Base-by-base conservation (phyloP, 2,888 invertebrate species). In the Merodon equestris region DNA sequence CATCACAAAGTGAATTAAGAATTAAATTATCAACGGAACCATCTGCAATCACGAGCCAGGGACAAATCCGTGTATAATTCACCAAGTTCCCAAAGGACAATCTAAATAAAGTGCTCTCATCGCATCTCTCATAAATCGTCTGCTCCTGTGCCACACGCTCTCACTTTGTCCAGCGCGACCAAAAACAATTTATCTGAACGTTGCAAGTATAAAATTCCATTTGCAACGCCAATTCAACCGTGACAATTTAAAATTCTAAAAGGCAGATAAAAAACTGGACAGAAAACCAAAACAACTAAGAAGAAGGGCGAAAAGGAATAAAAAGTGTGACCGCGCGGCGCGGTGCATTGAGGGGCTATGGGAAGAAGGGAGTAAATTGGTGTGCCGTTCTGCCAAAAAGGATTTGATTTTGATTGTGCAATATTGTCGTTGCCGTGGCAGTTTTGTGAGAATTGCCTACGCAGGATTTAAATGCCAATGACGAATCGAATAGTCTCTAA, bases 221-320 rank as follows among this genome's bases (percentile, higher is more conserved):
- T 83, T 70, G 82, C 70, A 81, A 77, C 82, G 71, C 81, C 82
- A 81, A 82, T 83, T 81, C 70, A 82, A 81, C 82, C 82, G 82
- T 81, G 81, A 83, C 83, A 82, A 81, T 81, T 82, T 82, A 81
- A 83, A 83, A 81, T 82, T 82, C 81, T 83, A 83, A 81, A 68
- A 56, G 38, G 13, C 27, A 75, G 77, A 77, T 82, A 82, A 83
- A 82, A 83, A 81, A 71, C 58, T 73, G 3, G 27, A 61, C 63
- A 81, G 68, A 54, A 57, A 17, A 60, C 44, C 14, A 63, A 40
- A 54, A 17, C 44, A 40, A 64, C 36, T 58, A 50, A 48, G 14
- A 34, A 5, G 3, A 10, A 19, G 19, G n/a, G 45, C n/a, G 36
- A 12, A 19, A 34, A 38, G 54, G 56, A 40, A 40, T n/a, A n/a